Evolutionary conservation across 2,888 invertebrate species (phyloP).

Genomic region (Prosopocoilus inquinatus): DNA sequence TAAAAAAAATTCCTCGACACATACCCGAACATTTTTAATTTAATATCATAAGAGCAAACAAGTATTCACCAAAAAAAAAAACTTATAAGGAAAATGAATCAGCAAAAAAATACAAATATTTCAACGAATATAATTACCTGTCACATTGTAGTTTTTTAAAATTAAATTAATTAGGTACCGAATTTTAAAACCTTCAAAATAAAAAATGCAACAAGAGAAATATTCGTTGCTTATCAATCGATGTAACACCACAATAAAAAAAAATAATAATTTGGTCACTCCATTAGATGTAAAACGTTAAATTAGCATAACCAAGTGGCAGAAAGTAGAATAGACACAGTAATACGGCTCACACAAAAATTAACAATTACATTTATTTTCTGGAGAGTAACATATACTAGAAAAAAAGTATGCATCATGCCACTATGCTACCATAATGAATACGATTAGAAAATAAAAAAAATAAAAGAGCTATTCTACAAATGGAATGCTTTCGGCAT

Average conservation of each 20-base stretch:
- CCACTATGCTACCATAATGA: constrained; percentile 16
- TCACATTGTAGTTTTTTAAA: too few relatives aligned
- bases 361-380: constrained; percentile 1
- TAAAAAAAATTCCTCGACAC: too few relatives aligned
- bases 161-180: too few relatives aligned
- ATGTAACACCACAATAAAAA: neutral
- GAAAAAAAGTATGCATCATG: constrained; percentile 15
- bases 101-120: too few relatives aligned
- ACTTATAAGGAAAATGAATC: too few relatives aligned
- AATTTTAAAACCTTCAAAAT: too few relatives aligned
- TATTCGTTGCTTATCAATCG: too few relatives aligned
- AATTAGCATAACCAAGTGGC: constrained; percentile 1
- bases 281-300: constrained; percentile 6
- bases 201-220: too few relatives aligned
- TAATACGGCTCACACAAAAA: constrained; percentile 6
- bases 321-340: neutral
- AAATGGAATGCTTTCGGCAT: constrained; percentile 17
- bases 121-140: too few relatives aligned
- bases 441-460: constrained; percentile 12
- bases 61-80: too few relatives aligned
- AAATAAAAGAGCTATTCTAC: constrained; percentile 16
- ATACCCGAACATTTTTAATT: too few relatives aligned
- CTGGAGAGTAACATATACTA: constrained; percentile 3
- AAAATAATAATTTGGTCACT: constrained; percentile 4
- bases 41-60: too few relatives aligned